Evolutionary conservation across 2,113 vertebrate genomes (phyloP).

Genomic region (Panthera uncia): DNA sequence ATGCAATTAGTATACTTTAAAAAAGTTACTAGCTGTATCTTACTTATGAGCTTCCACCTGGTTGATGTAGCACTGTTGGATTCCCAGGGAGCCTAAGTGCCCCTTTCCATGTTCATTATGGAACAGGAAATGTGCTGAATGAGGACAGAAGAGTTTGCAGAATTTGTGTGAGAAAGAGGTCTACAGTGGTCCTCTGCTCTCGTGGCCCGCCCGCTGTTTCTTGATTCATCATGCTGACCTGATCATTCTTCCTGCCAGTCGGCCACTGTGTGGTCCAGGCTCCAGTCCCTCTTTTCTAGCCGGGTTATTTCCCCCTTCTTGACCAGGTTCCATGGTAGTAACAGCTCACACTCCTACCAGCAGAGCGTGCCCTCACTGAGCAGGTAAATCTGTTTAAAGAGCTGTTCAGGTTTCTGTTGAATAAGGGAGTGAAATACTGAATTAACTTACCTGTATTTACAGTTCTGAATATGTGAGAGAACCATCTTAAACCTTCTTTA

Average conservation of each 20-base stretch:
- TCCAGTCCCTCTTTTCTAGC: background rate
- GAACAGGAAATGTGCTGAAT: background rate
- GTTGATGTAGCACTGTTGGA: background rate
- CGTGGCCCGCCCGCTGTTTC: background rate
- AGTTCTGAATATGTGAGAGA: constrained; percentile 16
- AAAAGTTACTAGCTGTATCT: background rate
- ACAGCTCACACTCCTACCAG: background rate
- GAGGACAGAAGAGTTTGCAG: background rate
- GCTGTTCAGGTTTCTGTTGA: background rate
- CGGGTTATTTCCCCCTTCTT: background rate
- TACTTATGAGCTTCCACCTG: background rate
- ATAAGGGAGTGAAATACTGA: background rate
- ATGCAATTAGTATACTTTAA: background rate
- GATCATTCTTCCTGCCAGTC: background rate
- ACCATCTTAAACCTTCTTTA: constrained; percentile 41
- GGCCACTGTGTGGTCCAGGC: background rate
- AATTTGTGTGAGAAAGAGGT: too few relatives aligned
- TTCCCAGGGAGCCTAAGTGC: background rate
- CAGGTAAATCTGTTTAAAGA: background rate
- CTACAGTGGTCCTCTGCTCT: background rate
- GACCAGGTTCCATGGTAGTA: background rate
- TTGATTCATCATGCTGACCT: background rate
- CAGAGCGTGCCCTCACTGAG: background rate
- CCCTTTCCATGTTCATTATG: background rate
- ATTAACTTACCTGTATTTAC: background rate